Base-by-base conservation (phyloP, 2,888 invertebrate genomes). In the Aleiodes testaceus region DNA sequence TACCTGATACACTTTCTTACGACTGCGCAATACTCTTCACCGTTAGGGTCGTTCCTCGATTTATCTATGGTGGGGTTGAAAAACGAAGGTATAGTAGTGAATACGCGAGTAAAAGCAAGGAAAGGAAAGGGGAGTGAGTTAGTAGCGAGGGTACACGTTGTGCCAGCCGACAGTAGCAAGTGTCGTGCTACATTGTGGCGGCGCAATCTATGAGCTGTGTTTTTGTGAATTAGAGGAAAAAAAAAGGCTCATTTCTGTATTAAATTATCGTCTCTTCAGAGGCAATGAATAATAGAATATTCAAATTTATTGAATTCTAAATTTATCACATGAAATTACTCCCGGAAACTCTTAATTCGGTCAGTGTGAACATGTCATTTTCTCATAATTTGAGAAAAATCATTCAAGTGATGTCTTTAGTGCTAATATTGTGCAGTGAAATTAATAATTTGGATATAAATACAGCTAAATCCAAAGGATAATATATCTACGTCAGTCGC, bases 111-210 rank as follows among this genome's bases (percentile, higher is more conserved):
- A 45, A 63, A 44, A 66, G 75, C 74, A 72, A 68, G 77, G 47
- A 61, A 49, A 55, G 49, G 66, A 47, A 49, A 36, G 47, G 44
- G 67, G 66, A 68, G 59, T 61, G 76, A 42, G 79, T 83, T 82
- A 85, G 86, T 86, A 84, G 84, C 80, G 79, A 79, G 80, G 85
- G 81, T 82, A 81, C 84, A 86, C 85, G 85, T 85, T 86, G 84
- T 82, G 82, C 77, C 82, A 82, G 84, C 85, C 85, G 85, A 83
- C 84, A 85, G 84, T 84, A 85, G 84, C 80, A 80, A 82, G 79
- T 80, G 84, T 83, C 84, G 84, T 83, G 85, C 81, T 81, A 80
- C 81, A 44, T 12, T 44, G 20, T 85, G 84, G 83, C 84, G 81
- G 84, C 79, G 80, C 59, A 59, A 75, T 75, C 75, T 72, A 69